Percentiles rank a stretch among this genome's conserved stretches.
phyloP scores from a whole-genome alignment of 1,140 invertebrate genomes.

The Brevipalpus yothersi region DNA sequence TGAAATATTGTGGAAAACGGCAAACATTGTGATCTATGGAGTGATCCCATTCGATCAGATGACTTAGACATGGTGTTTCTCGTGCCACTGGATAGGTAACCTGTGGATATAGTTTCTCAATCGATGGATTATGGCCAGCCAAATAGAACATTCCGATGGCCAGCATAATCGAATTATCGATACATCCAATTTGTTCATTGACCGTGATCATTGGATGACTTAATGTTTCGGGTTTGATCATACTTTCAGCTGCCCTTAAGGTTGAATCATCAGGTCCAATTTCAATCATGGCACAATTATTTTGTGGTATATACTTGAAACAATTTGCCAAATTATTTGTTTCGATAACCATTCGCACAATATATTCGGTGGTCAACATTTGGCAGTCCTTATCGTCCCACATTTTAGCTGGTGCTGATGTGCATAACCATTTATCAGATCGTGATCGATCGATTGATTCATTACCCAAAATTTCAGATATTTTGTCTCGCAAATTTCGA shows the following conservation, averaged over 20 bases:
- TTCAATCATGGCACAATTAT: neutral
- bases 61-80: constrained; percentile 60
- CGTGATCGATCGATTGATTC: neutral
- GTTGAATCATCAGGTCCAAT: neutral
- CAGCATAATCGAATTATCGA: constrained; percentile 29
- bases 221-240: neutral
- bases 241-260: neutral
- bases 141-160: constrained; percentile 50
- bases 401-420: neutral
- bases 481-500: too few species aligned
- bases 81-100: constrained; percentile 58
- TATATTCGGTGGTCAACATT: neutral
- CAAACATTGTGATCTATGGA: constrained; percentile 21
- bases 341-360: neutral
- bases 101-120: constrained; percentile 42
- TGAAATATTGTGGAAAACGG: constrained; percentile 43
- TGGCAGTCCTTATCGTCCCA: neutral
- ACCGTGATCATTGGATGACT: constrained; percentile 35
- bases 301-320: neutral
- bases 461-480: too few species aligned
- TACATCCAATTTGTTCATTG: constrained; percentile 31
- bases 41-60: constrained; percentile 74
- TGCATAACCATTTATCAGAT: neutral
- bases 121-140: constrained; percentile 45
- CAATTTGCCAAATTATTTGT: neutral